Base-by-base conservation (phyloP, 2,797 vertebrate genomes). In the Pterois miles region DNA sequence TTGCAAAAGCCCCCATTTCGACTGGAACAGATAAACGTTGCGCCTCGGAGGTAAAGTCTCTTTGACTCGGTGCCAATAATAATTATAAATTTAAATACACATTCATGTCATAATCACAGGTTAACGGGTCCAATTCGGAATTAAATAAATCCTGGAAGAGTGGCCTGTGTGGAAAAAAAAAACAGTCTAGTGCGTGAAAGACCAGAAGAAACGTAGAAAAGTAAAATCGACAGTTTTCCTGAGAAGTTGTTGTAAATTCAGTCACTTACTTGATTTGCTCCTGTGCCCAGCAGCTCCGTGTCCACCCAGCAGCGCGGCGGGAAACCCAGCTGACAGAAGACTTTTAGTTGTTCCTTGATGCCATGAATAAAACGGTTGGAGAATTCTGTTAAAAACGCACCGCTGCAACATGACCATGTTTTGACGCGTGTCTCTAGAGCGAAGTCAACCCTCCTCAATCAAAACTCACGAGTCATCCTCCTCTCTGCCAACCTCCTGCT, bases 251-350 rank as follows among this genome's bases (percentile, higher is more conserved):
- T 11, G 4, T 3, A n/a, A 11, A n/a, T 13, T 0, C 5, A 27
- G 25, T 18, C 12, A 84, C 88, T 88, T 80, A 93, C 92, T 82
- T 56, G 92, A 81, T 38, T 63, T 63, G 74, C 25, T 85, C 65
- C 85, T 76, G 71, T 56, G 33, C 5, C 62, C 84, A 18, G 68
- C 68, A 11, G 66, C 20, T n/a, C 54, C 10, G 40, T 25, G 71
- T 40, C 81, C 84, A 12, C 6, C 8, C 16, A 70, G 58, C 62
- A 50, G 81, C 20, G 16, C 34, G 9, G 25, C 0, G 54, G 69
- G 34, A 33, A 62, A 58, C 12, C 60, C 54, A 5, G 48, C 53
- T 12, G 53, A n/a, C 0, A 50, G 31, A 5, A 69, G 33, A 60
- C 46, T 14, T 40, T 23, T 66, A 0, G 18, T 9, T 23, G 29